These are phyloP conservation scores for Proterorhinus semilunaris DNA, from an alignment of 2,113 vertebrate species.

Conservation along the genomic window DNA sequence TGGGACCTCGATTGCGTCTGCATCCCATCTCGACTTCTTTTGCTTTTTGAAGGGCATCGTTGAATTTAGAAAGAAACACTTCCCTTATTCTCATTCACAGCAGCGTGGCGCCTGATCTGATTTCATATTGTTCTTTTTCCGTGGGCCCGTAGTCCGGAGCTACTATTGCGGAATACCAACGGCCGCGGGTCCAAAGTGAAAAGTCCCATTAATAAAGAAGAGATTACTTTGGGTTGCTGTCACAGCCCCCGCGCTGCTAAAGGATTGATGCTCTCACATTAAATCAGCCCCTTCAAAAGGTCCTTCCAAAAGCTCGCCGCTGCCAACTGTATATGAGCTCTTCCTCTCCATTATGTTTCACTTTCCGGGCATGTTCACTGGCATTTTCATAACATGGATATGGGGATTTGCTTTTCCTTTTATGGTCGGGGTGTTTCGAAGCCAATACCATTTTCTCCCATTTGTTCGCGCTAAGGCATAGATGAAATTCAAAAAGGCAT, in stretches of 20 bases:
- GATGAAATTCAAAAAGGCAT: background rate
- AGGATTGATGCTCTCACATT: conserved; percentile 72
- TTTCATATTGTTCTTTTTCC: conserved; percentile 68
- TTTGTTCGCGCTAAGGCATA: conserved; percentile 2
- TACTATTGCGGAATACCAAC: conserved; percentile 69
- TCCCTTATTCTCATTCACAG: conserved; percentile 52
- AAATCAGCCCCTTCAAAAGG: conserved; percentile 70
- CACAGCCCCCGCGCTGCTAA: conserved; percentile 57
- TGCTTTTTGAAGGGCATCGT: conserved; percentile 12
- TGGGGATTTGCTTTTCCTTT: conserved; percentile 35
- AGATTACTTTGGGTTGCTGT: conserved; percentile 72
- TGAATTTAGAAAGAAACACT: conserved; percentile 42
- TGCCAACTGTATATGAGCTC: conserved; percentile 51
- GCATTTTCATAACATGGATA: conserved; percentile 51
- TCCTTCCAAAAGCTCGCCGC: conserved; percentile 57
- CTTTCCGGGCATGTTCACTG: conserved; percentile 47
- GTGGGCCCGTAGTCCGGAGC: conserved; percentile 52
- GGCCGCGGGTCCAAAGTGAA: conserved; percentile 66
- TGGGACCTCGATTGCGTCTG: conserved; percentile 18
- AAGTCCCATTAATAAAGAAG: conserved; percentile 75
- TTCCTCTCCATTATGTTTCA: conserved; percentile 55
- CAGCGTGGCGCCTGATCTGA: conserved; percentile 57
- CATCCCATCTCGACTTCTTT: background rate
- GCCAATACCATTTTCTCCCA: conserved; percentile 12
- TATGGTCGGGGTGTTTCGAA: conserved; percentile 48